A percentile compares a stretch with the other conserved stretches of the same genome.
Conservation (phyloP, 37 sponge, comb jelly and placozoan species). For the Crambe crambe region DNA sequence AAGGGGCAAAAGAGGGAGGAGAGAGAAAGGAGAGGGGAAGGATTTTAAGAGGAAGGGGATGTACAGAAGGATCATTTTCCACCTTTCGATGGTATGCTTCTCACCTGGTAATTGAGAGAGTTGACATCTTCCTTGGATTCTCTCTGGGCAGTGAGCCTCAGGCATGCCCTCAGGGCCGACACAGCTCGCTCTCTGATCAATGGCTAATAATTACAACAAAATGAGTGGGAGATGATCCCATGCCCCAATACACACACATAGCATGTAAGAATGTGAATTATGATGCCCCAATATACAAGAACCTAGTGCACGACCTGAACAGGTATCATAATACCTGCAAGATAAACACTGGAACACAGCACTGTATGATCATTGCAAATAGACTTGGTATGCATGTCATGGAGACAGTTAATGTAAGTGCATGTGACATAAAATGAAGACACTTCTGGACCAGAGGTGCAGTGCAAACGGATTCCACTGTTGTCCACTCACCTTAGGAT, state of each 20-base stretch:
- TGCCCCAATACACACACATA: neutral
- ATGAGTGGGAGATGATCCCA: neutral
- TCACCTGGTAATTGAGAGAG: conserved; percentile 47
- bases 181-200: conserved; percentile 86
- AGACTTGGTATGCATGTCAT: too few relatives aligned
- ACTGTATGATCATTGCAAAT: too few relatives aligned
- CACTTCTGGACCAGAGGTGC: neutral
- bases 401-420: neutral
- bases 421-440: neutral
- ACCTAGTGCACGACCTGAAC: too few relatives aligned
- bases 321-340: too few relatives aligned
- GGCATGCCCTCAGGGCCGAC: conserved; percentile 87
- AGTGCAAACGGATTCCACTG: too few relatives aligned
- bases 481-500: conserved; percentile 68
- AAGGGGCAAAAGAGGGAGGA: too few relatives aligned
- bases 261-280: neutral
- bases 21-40: too few relatives aligned
- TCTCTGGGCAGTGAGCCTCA: conserved; percentile 80
- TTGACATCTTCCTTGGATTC: conserved; percentile 81
- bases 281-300: neutral
- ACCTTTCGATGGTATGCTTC: too few relatives aligned
- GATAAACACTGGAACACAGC: too few relatives aligned
- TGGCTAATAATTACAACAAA: conserved; percentile 35
- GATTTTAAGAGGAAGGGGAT: too few relatives aligned
- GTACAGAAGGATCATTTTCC: too few relatives aligned